Conservation (phyloP, 2,797 vertebrate species). For the Girardinus metallicus region DNA sequence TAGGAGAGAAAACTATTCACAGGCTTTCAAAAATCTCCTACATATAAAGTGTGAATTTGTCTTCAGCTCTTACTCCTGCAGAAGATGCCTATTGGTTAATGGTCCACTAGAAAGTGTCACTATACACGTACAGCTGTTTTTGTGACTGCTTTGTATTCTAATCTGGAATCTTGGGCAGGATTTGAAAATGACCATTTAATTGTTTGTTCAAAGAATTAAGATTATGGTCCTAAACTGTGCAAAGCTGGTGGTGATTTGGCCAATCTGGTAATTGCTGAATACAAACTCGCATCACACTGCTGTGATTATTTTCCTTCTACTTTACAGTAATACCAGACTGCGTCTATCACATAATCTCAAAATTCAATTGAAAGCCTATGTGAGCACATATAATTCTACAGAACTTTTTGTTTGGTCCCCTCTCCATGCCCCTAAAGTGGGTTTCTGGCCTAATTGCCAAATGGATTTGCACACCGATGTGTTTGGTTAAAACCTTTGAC, state of each 20-base stretch:
- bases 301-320: background rate
- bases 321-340: background rate
- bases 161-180: background rate
- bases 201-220: background rate
- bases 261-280: background rate
- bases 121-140: background rate
- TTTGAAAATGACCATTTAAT: background rate
- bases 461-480: background rate
- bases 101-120: background rate
- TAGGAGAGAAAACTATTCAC: background rate
- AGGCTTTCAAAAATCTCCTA: background rate
- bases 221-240: background rate
- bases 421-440: accelerated
- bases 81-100: background rate
- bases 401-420: background rate
- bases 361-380: background rate
- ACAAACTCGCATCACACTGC: background rate
- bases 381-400: background rate
- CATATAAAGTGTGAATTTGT: background rate
- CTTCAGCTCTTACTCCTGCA: background rate
- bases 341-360: background rate
- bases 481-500: slow-evolving; percentile 16
- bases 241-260: background rate
- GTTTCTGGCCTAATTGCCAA: background rate
- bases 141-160: background rate